Base-by-base conservation (phyloP, 2,113 vertebrate species). In the Anoura caudifer region DNA sequence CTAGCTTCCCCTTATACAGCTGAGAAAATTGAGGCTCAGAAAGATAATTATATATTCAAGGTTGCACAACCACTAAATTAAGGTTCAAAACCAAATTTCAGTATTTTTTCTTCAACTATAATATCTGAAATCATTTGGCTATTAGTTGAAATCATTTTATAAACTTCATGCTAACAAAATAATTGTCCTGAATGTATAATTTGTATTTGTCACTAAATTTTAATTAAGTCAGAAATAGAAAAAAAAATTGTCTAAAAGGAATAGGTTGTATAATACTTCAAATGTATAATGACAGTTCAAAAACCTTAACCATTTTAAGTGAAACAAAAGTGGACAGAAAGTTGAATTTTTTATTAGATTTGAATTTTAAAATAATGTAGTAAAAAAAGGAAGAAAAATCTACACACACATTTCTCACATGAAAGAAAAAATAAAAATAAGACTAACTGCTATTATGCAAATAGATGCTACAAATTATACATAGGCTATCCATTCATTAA, bases 161-260 rank as follows among this genome's bases (percentile, higher is more conserved):
- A 95, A 87, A 79, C 54, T 92, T 54, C 15, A 61, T 36, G 33
- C 41, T 75, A 80, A 14, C 76, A 36, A 92, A 96, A 70, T 72
- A 70, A 82, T 10, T 91, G 38, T 67, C 95, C 43, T 50, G 13
- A 89, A 83, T 84, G 19, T 77, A 54, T 80, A 75, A 79, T 79
- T 45, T 77, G 19, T 52, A 88, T n/a, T 94, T 24, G 20, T 24
- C 33, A 41, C 28, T 87, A 90, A 70, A 70, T 92, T 95, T 87
- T 80, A 87, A 92, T 56, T 87, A 79, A 86, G 61, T 63, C 47
- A 96, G 52, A 87, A 95, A 92, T 2, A 91, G 47, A 72, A 82
- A 91, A 59, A 59, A 83, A 63, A 50, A 84, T 45, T 81, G 56
- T 59, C 26, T 95, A 87, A 97, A 94, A 81, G 52, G 38, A 88